phyloP scores from a whole-genome alignment of 2,888 invertebrate genomes.

The Toxonevra muliebris region DNA sequence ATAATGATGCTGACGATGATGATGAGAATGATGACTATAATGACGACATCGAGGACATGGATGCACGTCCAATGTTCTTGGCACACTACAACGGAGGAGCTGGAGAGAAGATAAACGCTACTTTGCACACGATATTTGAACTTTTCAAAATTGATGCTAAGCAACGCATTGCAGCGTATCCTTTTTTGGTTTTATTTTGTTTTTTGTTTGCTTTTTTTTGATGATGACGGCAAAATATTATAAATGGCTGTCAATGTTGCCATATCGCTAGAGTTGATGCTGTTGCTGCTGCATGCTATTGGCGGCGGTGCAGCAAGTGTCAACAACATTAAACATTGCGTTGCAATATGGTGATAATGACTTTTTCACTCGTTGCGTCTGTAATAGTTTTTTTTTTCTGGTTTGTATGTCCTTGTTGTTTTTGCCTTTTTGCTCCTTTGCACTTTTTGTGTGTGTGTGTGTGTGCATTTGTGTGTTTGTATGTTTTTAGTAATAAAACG shows the following conservation, averaged over 20 bases:
- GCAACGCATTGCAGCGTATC: background rate
- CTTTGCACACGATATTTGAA: background rate
- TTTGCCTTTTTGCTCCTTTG: background rate
- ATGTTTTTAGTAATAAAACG: slow-evolving; percentile 39
- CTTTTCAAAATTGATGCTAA: background rate
- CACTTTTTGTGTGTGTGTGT: no score
- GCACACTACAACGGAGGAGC: background rate
- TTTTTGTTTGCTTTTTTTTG: slow-evolving; percentile 8
- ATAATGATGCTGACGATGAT: no score
- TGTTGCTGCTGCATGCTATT: slow-evolving; percentile 11
- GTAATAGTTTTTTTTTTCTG: slow-evolving; percentile 27
- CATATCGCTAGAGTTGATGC: no score
- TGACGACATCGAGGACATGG: background rate
- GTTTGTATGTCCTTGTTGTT: slow-evolving; percentile 3
- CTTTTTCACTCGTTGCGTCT: slow-evolving; percentile 40
- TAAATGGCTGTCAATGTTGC: no score
- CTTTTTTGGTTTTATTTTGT: background rate
- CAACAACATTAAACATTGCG: slow-evolving; percentile 40
- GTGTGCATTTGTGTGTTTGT: no score
- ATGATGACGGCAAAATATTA: background rate
- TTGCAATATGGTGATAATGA: slow-evolving; percentile 45
- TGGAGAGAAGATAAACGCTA: background rate
- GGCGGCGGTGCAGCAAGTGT: slow-evolving; percentile 34
- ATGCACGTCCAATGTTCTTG: background rate
- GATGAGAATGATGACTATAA: no score